Percentiles rank a stretch among this genome's conserved stretches.
Conservation (phyloP, 2,797 vertebrate species). For the Clamator glandarius region DNA sequence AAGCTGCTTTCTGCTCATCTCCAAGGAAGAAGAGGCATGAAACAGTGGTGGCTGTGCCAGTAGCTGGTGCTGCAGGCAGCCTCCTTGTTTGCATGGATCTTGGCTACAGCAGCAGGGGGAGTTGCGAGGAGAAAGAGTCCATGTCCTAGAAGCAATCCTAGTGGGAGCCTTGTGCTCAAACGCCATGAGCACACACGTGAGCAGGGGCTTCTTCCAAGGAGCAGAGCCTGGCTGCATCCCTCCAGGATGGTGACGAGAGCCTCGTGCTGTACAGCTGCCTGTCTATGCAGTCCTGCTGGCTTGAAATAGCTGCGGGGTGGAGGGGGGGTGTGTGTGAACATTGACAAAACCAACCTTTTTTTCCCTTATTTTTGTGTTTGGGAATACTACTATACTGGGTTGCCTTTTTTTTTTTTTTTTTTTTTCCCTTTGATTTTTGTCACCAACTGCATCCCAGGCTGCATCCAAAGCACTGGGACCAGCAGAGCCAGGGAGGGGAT, state of each 20-base stretch:
- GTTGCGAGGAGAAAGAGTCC: neutral
- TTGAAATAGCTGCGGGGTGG: neutral
- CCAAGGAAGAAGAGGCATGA: neutral
- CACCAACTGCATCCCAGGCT: too few species aligned
- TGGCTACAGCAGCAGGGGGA: neutral
- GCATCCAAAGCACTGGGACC: too few species aligned
- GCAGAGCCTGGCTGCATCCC: neutral
- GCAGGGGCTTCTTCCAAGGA: neutral
- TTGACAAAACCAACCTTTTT: neutral
- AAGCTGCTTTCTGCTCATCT: neutral
- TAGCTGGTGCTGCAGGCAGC: neutral
- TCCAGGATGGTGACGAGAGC: neutral
- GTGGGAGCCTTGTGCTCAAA: neutral
- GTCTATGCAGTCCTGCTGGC: accelerated
- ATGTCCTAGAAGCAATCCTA: neutral
- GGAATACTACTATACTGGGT: neutral
- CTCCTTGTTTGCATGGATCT: neutral
- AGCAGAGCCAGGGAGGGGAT: too few species aligned
- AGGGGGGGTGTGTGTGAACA: neutral
- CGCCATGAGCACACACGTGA: neutral
- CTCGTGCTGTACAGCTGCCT: accelerated
- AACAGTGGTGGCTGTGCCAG: accelerated
- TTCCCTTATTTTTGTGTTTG: accelerated
- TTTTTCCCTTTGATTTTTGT: neutral
- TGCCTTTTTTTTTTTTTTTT: neutral